Evolutionary conservation across 1,140 invertebrate species (phyloP), one percentile per base, ranked within the genome.

Genomic region (Parasteatoda tepidariorum): DNA sequence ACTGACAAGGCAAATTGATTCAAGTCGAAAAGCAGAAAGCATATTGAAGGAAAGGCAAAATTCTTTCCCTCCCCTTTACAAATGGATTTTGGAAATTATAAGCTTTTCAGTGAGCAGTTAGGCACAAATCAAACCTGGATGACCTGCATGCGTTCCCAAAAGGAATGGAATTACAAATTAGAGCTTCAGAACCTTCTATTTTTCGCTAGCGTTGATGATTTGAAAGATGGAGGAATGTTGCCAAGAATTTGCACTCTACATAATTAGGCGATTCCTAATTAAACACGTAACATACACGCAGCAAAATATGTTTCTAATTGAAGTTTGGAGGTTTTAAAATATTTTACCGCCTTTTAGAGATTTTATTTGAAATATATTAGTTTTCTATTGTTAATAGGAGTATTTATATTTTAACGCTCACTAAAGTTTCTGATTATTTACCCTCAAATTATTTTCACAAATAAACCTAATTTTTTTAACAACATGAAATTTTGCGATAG

Each of bases 1-100:
- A 30, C 62, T 68, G 75, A 68, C 75, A 79, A 67, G 62, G 62
- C 30, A 79, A 79, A 79, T 79, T 79, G 75, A 79, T 79, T 79
- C 68, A 41, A 66, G 59, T 48, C 55, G 66, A 76, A 76, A 61
- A 79, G 75, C 64, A 79, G 28, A 34, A 68, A 79, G 18, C 48
- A 24, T n/a, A n/a, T 61, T 38, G 26, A 22, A 41, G 59, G 33
- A 34, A 22, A 26, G 73, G 24, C 38, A 48, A 48, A 48, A 18
- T 41, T 13, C 1, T 48, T 48, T 48, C 4, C 38, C 38, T 9
- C 38, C 38, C 9, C 9, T 18, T 61, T 75, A 62, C 59, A 38
- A 41, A 75, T 26, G 57, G 26, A 41, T 62, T 64, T 62, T 30
- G 33, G 55, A 73, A 75, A n/a, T 75, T 41, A 75, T 62, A 75